Evolutionary conservation across 2,113 vertebrate genomes (phyloP).

Genomic region (Grallaria varia): DNA sequence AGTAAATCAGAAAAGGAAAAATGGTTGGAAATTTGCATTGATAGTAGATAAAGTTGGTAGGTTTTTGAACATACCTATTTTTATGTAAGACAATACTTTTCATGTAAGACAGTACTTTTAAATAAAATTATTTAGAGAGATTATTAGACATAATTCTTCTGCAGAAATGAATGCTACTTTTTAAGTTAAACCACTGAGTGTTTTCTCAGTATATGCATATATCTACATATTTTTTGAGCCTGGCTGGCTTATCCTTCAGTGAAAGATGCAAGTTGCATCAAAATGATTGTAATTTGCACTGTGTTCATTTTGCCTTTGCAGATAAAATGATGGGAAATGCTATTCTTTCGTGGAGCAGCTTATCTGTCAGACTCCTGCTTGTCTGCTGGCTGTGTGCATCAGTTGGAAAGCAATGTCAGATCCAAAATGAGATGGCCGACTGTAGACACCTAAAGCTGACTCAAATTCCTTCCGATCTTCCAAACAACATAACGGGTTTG

Average conservation of each 20-base stretch:
- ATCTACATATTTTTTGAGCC: neutral
- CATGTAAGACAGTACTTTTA: neutral
- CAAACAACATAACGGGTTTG: constrained; percentile 79
- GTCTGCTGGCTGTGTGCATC: neutral
- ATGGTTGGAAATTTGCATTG: neutral
- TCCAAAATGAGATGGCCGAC: constrained; percentile 78
- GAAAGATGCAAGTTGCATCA: neutral
- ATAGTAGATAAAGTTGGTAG: neutral
- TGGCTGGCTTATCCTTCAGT: neutral
- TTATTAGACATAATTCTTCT: neutral
- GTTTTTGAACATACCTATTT: neutral
- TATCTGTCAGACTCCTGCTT: constrained; percentile 15
- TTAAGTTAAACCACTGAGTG: neutral
- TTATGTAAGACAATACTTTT: neutral
- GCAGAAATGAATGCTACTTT: neutral
- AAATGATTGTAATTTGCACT: neutral
- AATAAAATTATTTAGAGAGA: neutral
- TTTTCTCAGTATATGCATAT: neutral
- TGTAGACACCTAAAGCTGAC: constrained; percentile 87
- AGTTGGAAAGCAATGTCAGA: constrained; percentile 66
- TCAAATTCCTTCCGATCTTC: constrained; percentile 82
- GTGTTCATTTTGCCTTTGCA: constrained; percentile 13
- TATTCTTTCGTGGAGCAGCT: neutral
- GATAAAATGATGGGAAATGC: constrained; percentile 36
- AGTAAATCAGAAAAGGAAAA: neutral